Evolutionary conservation across 2,113 vertebrate genomes (phyloP), one percentile per base, ranked within the genome.

Genomic region (Cathartes aura): DNA sequence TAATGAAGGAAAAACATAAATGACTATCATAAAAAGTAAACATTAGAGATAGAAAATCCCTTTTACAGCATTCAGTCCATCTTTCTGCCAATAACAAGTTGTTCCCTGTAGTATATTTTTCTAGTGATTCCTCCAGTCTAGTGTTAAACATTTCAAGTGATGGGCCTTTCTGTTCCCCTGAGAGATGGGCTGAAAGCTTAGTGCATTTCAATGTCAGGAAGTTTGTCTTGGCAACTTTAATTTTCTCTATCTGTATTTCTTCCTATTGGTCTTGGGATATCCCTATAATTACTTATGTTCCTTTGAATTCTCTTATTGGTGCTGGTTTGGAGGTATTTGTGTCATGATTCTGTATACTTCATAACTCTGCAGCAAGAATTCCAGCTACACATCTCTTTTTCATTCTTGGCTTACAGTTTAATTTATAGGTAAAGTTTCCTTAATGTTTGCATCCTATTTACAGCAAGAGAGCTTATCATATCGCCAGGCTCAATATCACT

Each of bases 21-120:
- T 78, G 82, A 95, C 94, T 94, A 90, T 95, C 90, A 94, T 95
- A 97, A 97, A 96, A 97, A 94, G 96, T 95, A 97, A 97, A 97
- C 96, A 97, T 92, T 94, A 94, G 71, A 92, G 86, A 43, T 40
- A 88, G 94, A 96, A 97, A 97, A 97, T 97, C 96, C 92, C 90
- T 97, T 92, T 97, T 83, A 94, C 80, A 93, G 92, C 88, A 97
- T 97, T 96, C 96, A 95, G 95, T 80, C 95, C 95, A 71, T 90
- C 92, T 90, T 97, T 94, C 96, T 96, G 97, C 88, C 94, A 94
- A 95, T 94, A 94, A 96, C 74, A 81, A 70, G 85, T 92, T 97
- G 90, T 84, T 96, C 88, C 45, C 85, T 83, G 42, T 93, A 68
- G 93, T 92, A 71, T 74, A 89, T 93, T 94, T 75, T 95, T 90